Evolutionary conservation across 2,113 vertebrate genomes (phyloP).

Genomic region (Malurus melanocephalus): DNA sequence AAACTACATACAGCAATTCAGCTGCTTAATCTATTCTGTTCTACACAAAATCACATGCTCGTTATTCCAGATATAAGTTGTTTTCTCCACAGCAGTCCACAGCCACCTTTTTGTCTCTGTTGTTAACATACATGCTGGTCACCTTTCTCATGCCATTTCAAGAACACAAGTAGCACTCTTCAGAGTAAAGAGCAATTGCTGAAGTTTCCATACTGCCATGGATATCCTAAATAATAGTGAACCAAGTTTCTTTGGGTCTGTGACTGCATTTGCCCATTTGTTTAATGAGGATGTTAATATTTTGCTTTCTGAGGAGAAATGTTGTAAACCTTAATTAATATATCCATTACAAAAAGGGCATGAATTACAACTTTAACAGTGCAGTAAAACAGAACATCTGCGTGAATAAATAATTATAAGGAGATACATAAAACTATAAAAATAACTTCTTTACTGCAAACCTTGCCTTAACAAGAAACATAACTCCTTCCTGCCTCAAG

Average conservation of each 20-base stretch:
- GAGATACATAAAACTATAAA: slow-evolving; percentile 53
- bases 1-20: slow-evolving; percentile 17
- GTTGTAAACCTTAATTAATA: not conserved
- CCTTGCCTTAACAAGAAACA: slow-evolving; percentile 68
- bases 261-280: slow-evolving; percentile 23
- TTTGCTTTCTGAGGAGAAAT: slow-evolving; percentile 13
- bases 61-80: not conserved
- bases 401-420: slow-evolving; percentile 19
- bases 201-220: not conserved
- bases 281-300: slow-evolving; percentile 24
- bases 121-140: not conserved
- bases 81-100: not conserved
- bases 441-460: slow-evolving; percentile 49
- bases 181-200: not conserved
- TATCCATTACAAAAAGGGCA: not conserved
- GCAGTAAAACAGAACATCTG: not conserved
- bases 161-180: not conserved
- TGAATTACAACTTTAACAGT: not conserved
- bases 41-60: not conserved
- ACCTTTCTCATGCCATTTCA: not conserved
- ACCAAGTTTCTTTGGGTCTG: not conserved
- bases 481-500: slow-evolving; percentile 55
- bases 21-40: slow-evolving; percentile 13
- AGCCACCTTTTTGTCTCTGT: not conserved
- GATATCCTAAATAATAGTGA: not conserved